A percentile compares a stretch with the other conserved stretches of the same genome.
Evolutionary conservation across 2,113 vertebrate genomes (phyloP).

Genomic region (Chloropsis cyanopogon): DNA sequence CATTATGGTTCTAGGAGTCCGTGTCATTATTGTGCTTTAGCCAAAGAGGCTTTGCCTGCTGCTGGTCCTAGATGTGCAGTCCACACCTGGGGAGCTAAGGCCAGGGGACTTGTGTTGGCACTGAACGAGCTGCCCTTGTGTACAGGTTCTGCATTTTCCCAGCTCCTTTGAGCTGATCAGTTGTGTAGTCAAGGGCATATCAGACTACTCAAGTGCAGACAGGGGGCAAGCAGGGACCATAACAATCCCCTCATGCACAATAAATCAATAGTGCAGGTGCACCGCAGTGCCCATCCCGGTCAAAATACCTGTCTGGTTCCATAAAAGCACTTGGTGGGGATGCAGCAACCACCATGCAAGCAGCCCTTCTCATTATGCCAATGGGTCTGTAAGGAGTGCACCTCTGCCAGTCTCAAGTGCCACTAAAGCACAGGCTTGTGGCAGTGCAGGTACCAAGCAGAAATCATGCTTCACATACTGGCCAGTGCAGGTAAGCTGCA

Average conservation of each 20-base stretch:
- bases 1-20: neutral
- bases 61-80: accelerated
- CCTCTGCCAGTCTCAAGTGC: neutral
- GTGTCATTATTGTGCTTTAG: neutral
- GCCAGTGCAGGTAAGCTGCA: accelerated
- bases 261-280: neutral
- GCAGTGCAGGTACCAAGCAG: neutral
- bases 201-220: neutral
- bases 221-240: neutral
- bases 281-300: accelerated
- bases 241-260: neutral
- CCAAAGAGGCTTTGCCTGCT: neutral
- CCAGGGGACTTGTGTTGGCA: neutral
- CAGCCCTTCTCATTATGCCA: neutral
- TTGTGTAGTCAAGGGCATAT: no score
- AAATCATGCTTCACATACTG: neutral
- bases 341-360: neutral
- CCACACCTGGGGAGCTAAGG: neutral
- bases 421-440: neutral
- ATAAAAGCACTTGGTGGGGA: neutral
- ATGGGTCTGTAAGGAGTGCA: neutral
- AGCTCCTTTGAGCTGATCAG: neutral
- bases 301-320: neutral
- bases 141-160: neutral
- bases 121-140: neutral